Base-by-base conservation (phyloP, 1,140 invertebrate species). In the Listronotus oregonensis region DNA sequence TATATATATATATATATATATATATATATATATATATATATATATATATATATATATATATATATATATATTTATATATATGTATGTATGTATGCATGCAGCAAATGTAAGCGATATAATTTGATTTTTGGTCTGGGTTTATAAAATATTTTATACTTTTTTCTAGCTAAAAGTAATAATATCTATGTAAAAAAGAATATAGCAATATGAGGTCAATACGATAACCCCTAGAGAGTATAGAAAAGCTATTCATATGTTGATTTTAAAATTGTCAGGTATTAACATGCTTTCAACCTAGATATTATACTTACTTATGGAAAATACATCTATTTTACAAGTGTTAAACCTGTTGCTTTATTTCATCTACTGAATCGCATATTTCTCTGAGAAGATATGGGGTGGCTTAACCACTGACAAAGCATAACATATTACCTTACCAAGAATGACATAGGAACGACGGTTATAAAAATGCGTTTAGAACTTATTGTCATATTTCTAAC, bases 401-500 rank as follows among this genome's bases (percentile, higher is more conserved):
- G 34, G 34, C 8, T 37, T 9, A 12, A 7, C 34, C 34, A 5
- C 3, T 37, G 8, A 37, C 34, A 37, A 37, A 37, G 11, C 34
- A 1, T 37, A 5, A 37, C 11, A 37, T 37, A 37, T 10, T 37
- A 37, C 34, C 34, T 37, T 37, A 37, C 8, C 34, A 9, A 37
- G 34, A 37, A 37, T 37, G 32, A 42, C 56, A 21, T 47, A 58
- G 40, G 47, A 58, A 58, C 32, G 56, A 58, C 56, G 56, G 56
- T 61, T 61, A 50, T 61, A 34, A 51, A 51, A 61, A 15, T n/a
- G 18, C 58, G 46, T 31, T 50, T 44, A 50, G 3, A 61, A 39
- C 46, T 34, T 31, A 58, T 58, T 47, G 56, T 58, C 56, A 37
- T 58, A 58, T 11, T 47, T 58, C 56, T 58, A 58, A 58, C 56